Conservation (phyloP, 2,113 vertebrate species). For the Lampris megalopsis region DNA sequence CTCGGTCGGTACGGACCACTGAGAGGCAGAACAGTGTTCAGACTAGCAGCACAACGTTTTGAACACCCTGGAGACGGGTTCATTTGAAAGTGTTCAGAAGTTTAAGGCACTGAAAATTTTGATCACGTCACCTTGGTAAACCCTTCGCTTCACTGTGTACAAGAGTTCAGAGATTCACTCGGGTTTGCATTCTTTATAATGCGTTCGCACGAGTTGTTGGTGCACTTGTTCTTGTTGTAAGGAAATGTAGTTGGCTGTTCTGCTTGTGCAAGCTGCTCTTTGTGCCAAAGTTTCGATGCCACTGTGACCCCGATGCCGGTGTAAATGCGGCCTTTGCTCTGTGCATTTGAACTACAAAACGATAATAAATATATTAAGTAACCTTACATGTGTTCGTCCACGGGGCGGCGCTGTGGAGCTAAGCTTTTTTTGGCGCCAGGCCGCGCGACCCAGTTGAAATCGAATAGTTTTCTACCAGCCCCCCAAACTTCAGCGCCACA, state of each 20-base stretch:
- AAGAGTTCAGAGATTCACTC: background rate
- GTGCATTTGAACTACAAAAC: conserved; percentile 51
- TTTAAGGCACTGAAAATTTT: background rate
- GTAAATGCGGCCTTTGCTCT: conserved; percentile 17
- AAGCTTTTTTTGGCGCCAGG: background rate
- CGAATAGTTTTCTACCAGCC: conserved; percentile 4
- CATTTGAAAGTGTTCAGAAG: background rate
- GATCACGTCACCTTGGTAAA: background rate
- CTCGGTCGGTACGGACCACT: too few relatives aligned
- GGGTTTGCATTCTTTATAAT: conserved; percentile 14
- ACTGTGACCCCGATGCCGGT: conserved; percentile 25
- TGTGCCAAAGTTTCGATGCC: conserved; percentile 44
- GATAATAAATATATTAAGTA: background rate
- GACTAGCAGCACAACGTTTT: background rate
- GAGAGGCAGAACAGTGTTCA: too few relatives aligned
- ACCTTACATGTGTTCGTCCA: conserved; percentile 23
- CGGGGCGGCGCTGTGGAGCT: conserved; percentile 65
- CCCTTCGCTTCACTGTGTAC: conserved; percentile 2
- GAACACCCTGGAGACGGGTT: background rate
- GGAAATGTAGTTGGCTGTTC: conserved; percentile 7
- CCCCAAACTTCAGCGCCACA: conserved; percentile 43
- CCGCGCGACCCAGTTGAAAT: conserved; percentile 40
- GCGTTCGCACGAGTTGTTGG: conserved; percentile 40
- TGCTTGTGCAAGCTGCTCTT: background rate
- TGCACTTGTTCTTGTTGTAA: conserved; percentile 30